A percentile compares a stretch with the other conserved stretches of the same genome.
Evolutionary conservation across 2,888 invertebrate species (phyloP).

Genomic region (Heliconius charithonia): DNA sequence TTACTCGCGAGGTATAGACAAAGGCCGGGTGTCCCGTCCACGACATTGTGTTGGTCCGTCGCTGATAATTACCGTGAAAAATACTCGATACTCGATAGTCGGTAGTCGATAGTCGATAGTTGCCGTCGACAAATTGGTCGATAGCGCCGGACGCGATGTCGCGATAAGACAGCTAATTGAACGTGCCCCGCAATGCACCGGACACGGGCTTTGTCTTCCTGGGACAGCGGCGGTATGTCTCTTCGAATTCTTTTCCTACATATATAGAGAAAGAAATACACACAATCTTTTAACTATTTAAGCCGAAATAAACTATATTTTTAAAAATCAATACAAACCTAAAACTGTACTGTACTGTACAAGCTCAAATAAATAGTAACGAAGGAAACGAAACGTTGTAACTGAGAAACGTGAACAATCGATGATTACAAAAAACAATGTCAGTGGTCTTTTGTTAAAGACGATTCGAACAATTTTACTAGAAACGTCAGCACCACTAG

Average conservation of each 20-base stretch:
- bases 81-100: conserved; percentile 50
- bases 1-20: neutral
- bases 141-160: conserved; percentile 42
- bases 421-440: neutral
- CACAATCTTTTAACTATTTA: neutral
- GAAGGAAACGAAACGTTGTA: no score
- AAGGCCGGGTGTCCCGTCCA: conserved; percentile 3
- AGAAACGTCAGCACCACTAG: neutral
- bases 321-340: neutral
- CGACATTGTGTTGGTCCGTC: conserved; percentile 21
- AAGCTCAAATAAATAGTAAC: no score
- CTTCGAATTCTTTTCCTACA: neutral
- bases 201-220: conserved; percentile 6
- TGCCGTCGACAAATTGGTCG: conserved; percentile 52
- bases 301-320: neutral
- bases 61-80: conserved; percentile 58
- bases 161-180: conserved; percentile 44
- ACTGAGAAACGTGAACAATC: no score
- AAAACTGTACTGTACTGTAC: neutral
- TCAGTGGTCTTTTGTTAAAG: neutral
- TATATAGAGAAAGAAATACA: no score
- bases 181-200: conserved; percentile 26
- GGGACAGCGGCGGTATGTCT: neutral
- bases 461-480: neutral
- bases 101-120: conserved; percentile 46